Evolutionary conservation across 2,113 vertebrate genomes (phyloP), one percentile per base, ranked within the genome.

Genomic region (Chionodraco myersi): DNA sequence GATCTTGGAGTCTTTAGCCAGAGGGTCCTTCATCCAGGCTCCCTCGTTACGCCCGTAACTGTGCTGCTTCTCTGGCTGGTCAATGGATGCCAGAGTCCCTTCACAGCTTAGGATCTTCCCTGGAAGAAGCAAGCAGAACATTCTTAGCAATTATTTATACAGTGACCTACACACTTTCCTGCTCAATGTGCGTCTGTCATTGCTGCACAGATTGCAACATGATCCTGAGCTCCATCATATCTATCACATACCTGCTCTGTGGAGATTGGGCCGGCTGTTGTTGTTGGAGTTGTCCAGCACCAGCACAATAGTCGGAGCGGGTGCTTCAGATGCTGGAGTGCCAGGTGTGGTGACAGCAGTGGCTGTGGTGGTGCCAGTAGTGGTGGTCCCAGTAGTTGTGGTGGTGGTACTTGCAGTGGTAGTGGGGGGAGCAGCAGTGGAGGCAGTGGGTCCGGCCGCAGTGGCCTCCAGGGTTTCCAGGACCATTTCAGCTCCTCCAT

Each of bases 11-110:
- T 98, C 97, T 85, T 91, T 96, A n/a, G 97, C 96, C 0, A 93
- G 72, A 0, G 98, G 98, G 86, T 99, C 98, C 92, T 99, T 99
- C 98, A 99, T 99, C 98, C 98, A 99, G 58, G 98, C 97, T 2
- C 98, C 98, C 75, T 99, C 98, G 0, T 99, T 98, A 47, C 97
- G 97, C 13, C 98, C 98, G 0, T 99, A 99, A 88, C 97, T 99
- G 93, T 99, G 97, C 48, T 98, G 97, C 82, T 96, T 96, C 60
- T 78, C 84, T 0, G 98, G 98, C 3, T 90, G 86, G 66, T 99
- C 97, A 51, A 99, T 96, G 0, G 96, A 96, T 18, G 95, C 92
- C 0, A 99, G 92, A 1, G 98, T 99, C 60, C 97, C 97, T 67
- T 98, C 97, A 0, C 98, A 99, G 75, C 94, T 95, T 2, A 86